Percentiles rank a stretch among this genome's conserved stretches.
Conservation (phyloP, 2,888 invertebrate species). For the Tenthredo livida region DNA sequence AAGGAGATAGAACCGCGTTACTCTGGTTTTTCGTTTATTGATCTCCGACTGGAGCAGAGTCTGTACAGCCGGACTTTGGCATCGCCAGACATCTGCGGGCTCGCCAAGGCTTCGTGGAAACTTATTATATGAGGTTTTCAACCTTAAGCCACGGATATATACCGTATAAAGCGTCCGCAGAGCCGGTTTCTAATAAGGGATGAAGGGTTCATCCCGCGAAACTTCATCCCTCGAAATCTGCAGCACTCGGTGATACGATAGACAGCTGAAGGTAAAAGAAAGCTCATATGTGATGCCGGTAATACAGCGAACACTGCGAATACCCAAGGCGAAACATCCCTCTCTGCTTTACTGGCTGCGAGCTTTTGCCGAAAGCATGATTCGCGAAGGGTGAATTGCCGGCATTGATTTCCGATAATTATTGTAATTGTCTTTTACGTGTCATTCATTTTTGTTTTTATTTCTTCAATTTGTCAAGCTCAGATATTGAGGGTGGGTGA, state of each 20-base stretch:
- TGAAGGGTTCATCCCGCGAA: background rate
- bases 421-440: background rate
- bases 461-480: background rate
- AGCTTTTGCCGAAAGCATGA: conserved; percentile 1
- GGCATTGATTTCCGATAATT: background rate
- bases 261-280: conserved; percentile 1
- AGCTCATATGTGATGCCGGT: conserved; percentile 8
- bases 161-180: background rate
- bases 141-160: background rate
- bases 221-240: background rate
- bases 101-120: conserved; percentile 19
- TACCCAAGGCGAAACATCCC: background rate
- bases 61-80: conserved; percentile 9
- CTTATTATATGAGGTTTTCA: conserved; percentile 16
- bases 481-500: background rate
- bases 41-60: background rate
- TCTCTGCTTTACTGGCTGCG: conserved; percentile 22
- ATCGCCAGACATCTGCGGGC: conserved; percentile 9
- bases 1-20: background rate
- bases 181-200: background rate
- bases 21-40: conserved; percentile 37
- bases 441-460: background rate
- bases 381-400: background rate
- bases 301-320: conserved; percentile 20
- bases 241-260: background rate